Evolutionary conservation across 2,888 invertebrate species (phyloP), one percentile per base, ranked within the genome.

Genomic region (Rhogogaster chlorosoma): DNA sequence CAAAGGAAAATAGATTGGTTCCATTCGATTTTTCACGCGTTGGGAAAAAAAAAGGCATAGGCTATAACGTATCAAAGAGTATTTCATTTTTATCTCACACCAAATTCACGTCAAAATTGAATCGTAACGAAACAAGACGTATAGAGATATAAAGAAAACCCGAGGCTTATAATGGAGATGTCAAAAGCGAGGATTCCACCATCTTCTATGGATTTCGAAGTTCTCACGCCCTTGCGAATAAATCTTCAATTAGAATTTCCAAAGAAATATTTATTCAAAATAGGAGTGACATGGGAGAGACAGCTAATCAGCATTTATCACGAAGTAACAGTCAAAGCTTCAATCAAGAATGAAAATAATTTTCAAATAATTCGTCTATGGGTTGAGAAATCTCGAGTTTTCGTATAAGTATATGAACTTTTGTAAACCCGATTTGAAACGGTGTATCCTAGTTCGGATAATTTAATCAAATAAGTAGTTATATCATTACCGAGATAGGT

Each of bases 1-100:
- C 80, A 80, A 80, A 80, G 80, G 61, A 10, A 80, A 57, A 32
- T 61, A 38, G 26, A 49, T 77, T 77, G 80, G 61, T 80, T 80
- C 57, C 36, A 38, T 26, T 38, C 22, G 61, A 61, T 80, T 80
- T 61, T 80, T 36, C 38, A 77, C 53, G 26, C 29, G 53, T 9
- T 53, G 18, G 1, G n/a, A 38, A 7, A 1, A 38, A 71, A 71
- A 53, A 49, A 10, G 3, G 3, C 26, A 77, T 9, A 53, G 26
- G 49, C 29, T 29, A 45, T 75, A 29, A 38, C 61, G 61, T 61
- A 38, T 80, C 57, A 80, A 80, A 80, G 80, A 61, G 61, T 61
- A 57, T 57, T 61, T 61, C n/a, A 80, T 49, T 77, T 29, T n/a
- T 29, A 53, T 22, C n/a, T 53, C 53, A 38, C 53, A 73, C 42